phyloP scores from a whole-genome alignment of 2,113 vertebrate genomes.

The Planiliza haematocheilus region DNA sequence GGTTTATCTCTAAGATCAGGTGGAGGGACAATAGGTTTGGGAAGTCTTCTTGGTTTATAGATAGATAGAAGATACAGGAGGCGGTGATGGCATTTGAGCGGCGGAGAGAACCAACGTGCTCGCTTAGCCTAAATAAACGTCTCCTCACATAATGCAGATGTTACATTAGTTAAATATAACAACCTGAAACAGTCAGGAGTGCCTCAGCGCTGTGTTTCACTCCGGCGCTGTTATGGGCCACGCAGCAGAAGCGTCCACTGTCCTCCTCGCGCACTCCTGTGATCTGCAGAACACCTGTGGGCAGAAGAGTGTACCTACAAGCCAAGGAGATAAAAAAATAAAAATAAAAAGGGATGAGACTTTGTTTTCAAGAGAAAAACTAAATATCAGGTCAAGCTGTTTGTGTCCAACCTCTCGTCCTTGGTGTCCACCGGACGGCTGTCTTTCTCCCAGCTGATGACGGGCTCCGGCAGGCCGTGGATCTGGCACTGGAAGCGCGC shows the following conservation, averaged over 20 bases:
- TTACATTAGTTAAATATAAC: conserved; percentile 12
- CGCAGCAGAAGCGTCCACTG: conserved; percentile 92
- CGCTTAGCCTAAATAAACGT: background rate
- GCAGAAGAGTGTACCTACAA: conserved; percentile 93
- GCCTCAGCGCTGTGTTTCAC: conserved; percentile 93
- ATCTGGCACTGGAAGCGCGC: conserved; percentile 98
- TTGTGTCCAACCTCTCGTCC: conserved; percentile 89
- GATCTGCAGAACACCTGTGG: conserved; percentile 97
- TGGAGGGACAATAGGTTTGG: conserved; percentile 52
- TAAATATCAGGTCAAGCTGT: background rate
- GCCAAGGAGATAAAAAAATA: background rate
- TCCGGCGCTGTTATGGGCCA: conserved; percentile 94
- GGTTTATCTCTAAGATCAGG: conserved; percentile 62
- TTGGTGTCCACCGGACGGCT: conserved; percentile 87
- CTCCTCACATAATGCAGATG: background rate
- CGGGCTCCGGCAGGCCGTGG: conserved; percentile 93
- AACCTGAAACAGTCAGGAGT: conserved; percentile 93
- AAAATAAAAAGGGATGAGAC: background rate
- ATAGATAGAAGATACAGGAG: conserved; percentile 55
- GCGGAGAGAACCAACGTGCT: too few species aligned
- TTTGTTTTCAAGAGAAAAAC: background rate
- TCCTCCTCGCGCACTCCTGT: conserved; percentile 91
- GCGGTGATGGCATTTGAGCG: conserved; percentile 7
- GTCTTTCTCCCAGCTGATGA: conserved; percentile 97
- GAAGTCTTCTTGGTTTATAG: conserved; percentile 51